These are phyloP conservation scores for Eretmochelys imbricata DNA, from an alignment of 2,113 vertebrate species.

Conservation along the genomic window DNA sequence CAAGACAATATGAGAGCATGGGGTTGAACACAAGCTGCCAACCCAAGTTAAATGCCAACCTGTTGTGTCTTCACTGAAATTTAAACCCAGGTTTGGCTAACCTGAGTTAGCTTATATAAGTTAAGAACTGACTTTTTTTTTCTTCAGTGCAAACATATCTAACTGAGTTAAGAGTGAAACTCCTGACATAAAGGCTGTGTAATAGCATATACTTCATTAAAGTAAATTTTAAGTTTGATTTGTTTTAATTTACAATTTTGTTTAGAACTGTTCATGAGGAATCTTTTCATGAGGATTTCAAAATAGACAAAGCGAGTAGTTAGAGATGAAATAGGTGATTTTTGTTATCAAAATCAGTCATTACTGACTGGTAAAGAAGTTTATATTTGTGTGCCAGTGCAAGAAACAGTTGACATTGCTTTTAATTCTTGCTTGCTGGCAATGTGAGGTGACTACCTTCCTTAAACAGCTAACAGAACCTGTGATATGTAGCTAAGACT, in stretches of 20 bases:
- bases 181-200: neutral
- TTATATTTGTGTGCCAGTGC: neutral
- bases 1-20: neutral
- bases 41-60: neutral
- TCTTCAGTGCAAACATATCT: neutral
- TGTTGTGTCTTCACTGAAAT: neutral
- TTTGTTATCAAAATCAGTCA: neutral
- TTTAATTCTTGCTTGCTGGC: neutral
- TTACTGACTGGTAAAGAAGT: neutral
- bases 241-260: neutral
- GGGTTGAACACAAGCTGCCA: neutral
- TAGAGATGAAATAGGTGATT: neutral
- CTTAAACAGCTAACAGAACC: neutral
- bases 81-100: neutral
- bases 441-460: neutral
- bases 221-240: neutral
- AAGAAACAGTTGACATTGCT: neutral
- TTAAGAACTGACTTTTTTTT: neutral
- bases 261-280: neutral
- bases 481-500: neutral
- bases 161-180: neutral
- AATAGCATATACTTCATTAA: neutral
- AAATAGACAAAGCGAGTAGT: neutral
- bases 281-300: neutral
- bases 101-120: neutral